Base-by-base conservation (phyloP, 2,888 invertebrate genomes). In the Campopleginae sp. region DNA sequence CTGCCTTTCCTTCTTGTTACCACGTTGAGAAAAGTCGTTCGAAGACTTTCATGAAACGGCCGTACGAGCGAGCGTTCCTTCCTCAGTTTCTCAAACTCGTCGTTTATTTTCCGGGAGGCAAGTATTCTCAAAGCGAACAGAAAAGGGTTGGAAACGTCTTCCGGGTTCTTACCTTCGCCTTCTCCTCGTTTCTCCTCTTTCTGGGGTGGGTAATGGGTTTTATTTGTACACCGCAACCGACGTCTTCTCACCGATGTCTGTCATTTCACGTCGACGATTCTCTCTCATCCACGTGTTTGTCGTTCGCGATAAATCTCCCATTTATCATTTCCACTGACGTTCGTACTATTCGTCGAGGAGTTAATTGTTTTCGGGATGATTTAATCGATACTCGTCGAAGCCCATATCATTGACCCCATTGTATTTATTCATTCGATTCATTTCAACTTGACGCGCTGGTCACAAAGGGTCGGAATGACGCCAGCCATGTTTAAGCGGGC, bases 201-300 rank as follows among this genome's bases (percentile, higher is more conserved):
- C 38, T 89, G 91, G 91, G 88, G 89, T 92, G 93, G 91, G 92
- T 93, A 93, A 93, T 93, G 93, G 93, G 86, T 93, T 93, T 93
- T 92, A 92, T 92, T 92, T 92, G 93, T 92, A 90, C 90, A 89
- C 90, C 86, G 86, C 88, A 89, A 87, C 87, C 83, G 80, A 81
- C 88, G 83, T 87, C 84, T 87, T 88, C 86, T 86, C 88, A 80
- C 88, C 87, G 86, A 70, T 74, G 76, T 90, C 83, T 88, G 86
- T 89, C 87, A 87, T 86, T 87, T 88, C 66, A 54, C 75, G 65
- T 75, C 79, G 71, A 82, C 79, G 65, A 71, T 80, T 86, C 78
- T 46, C 44, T 10, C 19, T 46, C 68, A n/a, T 77, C 72, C 46
- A 33, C 33, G 63, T 58, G 44, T 51, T 54, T 80, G 72, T 51